Base-by-base conservation (phyloP, 1,140 invertebrate species). In the Anthonomus grandis region DNA sequence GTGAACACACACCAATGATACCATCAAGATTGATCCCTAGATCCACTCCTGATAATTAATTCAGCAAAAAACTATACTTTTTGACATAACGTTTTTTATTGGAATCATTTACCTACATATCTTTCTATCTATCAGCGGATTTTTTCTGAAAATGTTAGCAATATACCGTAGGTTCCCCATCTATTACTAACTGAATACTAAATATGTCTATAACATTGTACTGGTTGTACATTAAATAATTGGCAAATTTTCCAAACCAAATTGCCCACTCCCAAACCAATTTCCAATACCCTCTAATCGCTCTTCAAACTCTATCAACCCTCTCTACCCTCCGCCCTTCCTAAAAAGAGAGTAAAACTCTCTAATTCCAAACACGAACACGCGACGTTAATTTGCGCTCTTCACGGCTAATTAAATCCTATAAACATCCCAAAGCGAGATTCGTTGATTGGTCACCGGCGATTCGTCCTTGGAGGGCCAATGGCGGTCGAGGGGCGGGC, bases 331-430 rank as follows among this genome's bases (percentile, higher is more conserved):
- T 24, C 22, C 23, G 13, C 37, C 10, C 13, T 3, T 21, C 18
- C 19, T 12, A n/a, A 45, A 17, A n/a, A 45, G 13, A 34, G 5
- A 42, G 23, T 19, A n/a, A n/a, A n/a, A n/a, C n/a, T n/a, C n/a
- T n/a, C n/a, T n/a, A n/a, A 21, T 54, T 37, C 27, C 9, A 25
- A 41, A 41, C 19, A 8, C 25, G 15, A 55, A 46, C 51, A 63
- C 53, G 46, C 53, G 50, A 53, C 52, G 48, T 59, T 61, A 61
- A 57, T 54, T 58, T 55, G 37, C 37, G 37, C 41, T 45, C 36
- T 64, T 47, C 60, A 49, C 52, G 52, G 27, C 49, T 66, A 69
- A 69, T 68, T 68, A 68, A 64, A 57, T 63, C 59, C 65, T 63
- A 45, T 56, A 48, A 66, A 61, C 57, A 63, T 42, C 59, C 38